Percentiles rank a stretch among this genome's conserved stretches.
These are phyloP conservation scores for Fissipunctia ypsillon DNA, from an alignment of 2,888 invertebrate species.

Conservation along the genomic window DNA sequence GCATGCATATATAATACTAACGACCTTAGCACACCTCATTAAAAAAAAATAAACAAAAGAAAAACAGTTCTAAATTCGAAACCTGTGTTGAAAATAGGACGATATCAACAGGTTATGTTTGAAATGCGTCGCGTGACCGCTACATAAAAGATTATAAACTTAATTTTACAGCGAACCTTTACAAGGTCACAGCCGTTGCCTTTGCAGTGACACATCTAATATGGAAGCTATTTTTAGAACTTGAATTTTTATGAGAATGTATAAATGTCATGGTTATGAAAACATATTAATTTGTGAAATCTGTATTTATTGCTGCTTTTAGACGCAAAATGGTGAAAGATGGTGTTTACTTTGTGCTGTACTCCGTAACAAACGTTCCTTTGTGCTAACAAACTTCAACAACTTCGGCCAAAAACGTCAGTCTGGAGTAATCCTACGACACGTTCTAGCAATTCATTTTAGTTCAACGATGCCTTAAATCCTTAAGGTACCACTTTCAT, in stretches of 20 bases:
- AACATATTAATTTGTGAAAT: too few species aligned
- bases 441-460: neutral
- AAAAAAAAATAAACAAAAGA: slow-evolving; percentile 34
- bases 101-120: slow-evolving; percentile 56
- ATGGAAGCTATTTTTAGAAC: slow-evolving; percentile 38
- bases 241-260: slow-evolving; percentile 19
- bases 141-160: slow-evolving; percentile 53
- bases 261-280: slow-evolving; percentile 1
- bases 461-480: neutral
- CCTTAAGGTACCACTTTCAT: neutral
- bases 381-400: neutral
- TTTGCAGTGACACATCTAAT: slow-evolving; percentile 10
- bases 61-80: slow-evolving; percentile 31
- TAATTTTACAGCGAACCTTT: slow-evolving; percentile 32
- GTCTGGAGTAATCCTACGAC: neutral
- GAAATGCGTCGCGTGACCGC: slow-evolving; percentile 56
- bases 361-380: neutral
- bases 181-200: slow-evolving; percentile 53
- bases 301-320: neutral
- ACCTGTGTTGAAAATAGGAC: slow-evolving; percentile 50
- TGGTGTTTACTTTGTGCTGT: neutral
- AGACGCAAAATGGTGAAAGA: neutral
- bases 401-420: neutral
- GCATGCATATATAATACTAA: slow-evolving; percentile 24
- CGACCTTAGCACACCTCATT: slow-evolving; percentile 9